Percentiles rank a stretch among this genome's conserved stretches.
phyloP scores from a whole-genome alignment of 2,888 invertebrate genomes.

The Drosophila paramelanica region DNA sequence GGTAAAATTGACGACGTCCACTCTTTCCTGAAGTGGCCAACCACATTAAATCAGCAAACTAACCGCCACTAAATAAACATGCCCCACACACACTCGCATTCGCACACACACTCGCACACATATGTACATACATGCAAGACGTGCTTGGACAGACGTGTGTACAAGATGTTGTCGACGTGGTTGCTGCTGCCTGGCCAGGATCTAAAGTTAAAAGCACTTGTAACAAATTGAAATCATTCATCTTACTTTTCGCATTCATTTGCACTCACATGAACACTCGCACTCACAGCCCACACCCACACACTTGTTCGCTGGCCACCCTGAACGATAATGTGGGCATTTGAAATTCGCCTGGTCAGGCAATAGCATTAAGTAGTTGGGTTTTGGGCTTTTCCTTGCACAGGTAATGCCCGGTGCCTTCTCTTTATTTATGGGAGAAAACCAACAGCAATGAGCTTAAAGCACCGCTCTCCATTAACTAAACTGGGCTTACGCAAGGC shows the following conservation, averaged over 20 bases:
- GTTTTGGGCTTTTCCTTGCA: conserved; percentile 34
- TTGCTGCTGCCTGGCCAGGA: conserved; percentile 46
- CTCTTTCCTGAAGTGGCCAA: conserved; percentile 72
- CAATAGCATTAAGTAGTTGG: conserved; percentile 62
- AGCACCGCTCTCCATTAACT: conserved; percentile 4
- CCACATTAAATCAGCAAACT: conserved; percentile 80
- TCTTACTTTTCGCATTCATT: conserved; percentile 78
- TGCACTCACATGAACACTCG: conserved; percentile 50
- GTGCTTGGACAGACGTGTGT: conserved; percentile 3
- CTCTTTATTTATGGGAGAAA: conserved; percentile 13
- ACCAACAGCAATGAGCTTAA: conserved; percentile 2
- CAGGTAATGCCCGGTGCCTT: conserved; percentile 30
- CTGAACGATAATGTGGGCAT: conserved; percentile 50
- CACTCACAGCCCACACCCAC: conserved; percentile 18
- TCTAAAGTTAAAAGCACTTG: conserved; percentile 81
- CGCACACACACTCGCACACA: conserved; percentile 1
- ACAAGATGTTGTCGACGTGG: conserved; percentile 42
- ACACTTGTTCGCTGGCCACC: background rate
- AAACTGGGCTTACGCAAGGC: conserved; percentile 6
- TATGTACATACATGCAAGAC: conserved; percentile 3
- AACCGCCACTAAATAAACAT: conserved; percentile 75
- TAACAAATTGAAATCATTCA: conserved; percentile 82
- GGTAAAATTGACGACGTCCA: conserved; percentile 81
- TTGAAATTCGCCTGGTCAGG: conserved; percentile 58
- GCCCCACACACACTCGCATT: conserved; percentile 2